Percentiles rank a stretch among this genome's conserved stretches.
Conservation (phyloP, 2,888 invertebrate species). For the Holacanthella duospinosa region DNA sequence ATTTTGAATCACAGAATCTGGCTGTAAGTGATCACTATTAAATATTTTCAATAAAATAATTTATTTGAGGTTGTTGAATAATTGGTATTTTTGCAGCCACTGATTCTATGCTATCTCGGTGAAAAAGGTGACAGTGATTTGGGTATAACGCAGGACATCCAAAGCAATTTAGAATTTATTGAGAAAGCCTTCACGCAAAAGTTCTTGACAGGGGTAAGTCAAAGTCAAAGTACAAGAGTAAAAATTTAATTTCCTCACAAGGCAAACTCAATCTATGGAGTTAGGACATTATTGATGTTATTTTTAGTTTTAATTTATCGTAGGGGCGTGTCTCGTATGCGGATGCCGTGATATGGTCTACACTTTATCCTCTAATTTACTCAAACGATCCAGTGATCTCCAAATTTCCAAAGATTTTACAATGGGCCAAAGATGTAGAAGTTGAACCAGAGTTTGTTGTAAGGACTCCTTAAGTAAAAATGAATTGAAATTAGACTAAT, state of each 20-base stretch:
- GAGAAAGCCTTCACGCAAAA: background rate
- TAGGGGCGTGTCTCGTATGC: slow-evolving; percentile 43
- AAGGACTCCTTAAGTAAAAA: no score
- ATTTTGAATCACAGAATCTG: slow-evolving; percentile 19
- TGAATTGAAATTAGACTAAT: no score
- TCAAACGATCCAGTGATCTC: slow-evolving; percentile 49
- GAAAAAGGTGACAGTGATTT: slow-evolving; percentile 25
- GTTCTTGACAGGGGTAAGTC: background rate
- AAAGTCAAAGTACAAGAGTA: no score
- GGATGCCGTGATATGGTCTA: slow-evolving; percentile 63
- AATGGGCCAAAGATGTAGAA: slow-evolving; percentile 49
- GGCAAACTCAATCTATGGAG: no score
- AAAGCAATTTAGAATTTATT: slow-evolving; percentile 8
- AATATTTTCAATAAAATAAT: slow-evolving; percentile 1
- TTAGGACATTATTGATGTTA: background rate
- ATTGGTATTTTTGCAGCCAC: slow-evolving; percentile 18
- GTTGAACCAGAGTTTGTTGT: slow-evolving; percentile 23
- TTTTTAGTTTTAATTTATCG: background rate
- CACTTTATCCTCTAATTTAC: slow-evolving; percentile 54
- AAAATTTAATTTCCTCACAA: no score
- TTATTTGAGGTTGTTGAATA: slow-evolving; percentile 1
- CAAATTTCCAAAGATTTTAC: slow-evolving; percentile 47
- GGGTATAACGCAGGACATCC: slow-evolving; percentile 15
- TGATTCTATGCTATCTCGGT: slow-evolving; percentile 17
- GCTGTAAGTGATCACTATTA: background rate